These are phyloP conservation scores for Mythimna lalbum DNA, from an alignment of 2,888 invertebrate species.

Conservation along the genomic window DNA sequence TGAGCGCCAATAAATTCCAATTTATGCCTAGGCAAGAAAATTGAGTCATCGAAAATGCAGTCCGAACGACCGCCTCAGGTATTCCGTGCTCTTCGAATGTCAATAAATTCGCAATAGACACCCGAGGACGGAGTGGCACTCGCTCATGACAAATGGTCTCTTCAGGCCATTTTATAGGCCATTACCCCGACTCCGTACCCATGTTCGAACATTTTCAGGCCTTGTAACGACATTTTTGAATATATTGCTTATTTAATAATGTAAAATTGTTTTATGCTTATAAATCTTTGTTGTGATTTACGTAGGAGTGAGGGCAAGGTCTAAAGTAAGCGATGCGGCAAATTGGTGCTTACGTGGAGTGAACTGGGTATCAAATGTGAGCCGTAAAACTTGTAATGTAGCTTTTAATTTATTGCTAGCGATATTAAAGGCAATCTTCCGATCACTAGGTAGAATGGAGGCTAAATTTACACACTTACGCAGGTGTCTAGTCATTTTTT, in stretches of 20 bases:
- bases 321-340: conserved; percentile 52
- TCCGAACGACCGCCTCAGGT: conserved; percentile 47
- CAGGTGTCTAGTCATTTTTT: neutral
- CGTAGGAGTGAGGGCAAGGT: conserved; percentile 24
- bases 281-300: conserved; percentile 61
- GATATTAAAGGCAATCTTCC: conserved; percentile 20
- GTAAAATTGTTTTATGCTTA: conserved; percentile 63
- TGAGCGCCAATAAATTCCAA: conserved; percentile 38
- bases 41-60: conserved; percentile 53
- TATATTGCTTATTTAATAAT: conserved; percentile 67
- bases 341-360: conserved; percentile 56
- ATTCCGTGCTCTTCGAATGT: conserved; percentile 46
- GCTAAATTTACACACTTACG: neutral
- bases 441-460: conserved; percentile 20
- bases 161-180: conserved; percentile 68
- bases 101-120: conserved; percentile 62
- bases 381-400: conserved; percentile 31
- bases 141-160: conserved; percentile 67
- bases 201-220: conserved; percentile 60
- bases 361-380: conserved; percentile 31
- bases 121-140: conserved; percentile 51
- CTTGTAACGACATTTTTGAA: conserved; percentile 62
- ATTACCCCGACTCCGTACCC: conserved; percentile 57
- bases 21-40: conserved; percentile 36
- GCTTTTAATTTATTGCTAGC: conserved; percentile 45